Evolutionary conservation across 1,140 invertebrate species (phyloP).

Genomic region (Drosophila hydei): DNA sequence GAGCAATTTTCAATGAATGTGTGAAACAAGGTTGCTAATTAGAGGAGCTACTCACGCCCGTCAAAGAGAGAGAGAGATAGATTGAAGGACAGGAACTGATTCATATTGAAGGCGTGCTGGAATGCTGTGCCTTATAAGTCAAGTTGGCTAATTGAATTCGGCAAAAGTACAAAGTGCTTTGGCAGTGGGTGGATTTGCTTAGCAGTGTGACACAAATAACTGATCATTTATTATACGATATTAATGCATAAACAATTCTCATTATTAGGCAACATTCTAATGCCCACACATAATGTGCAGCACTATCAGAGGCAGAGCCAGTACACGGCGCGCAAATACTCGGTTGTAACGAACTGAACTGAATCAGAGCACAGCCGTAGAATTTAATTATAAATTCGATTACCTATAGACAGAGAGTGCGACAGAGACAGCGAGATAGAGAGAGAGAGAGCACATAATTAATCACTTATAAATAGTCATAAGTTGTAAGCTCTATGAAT

Average conservation of each 20-base stretch:
- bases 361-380: constrained; percentile 42
- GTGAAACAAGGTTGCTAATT: constrained; percentile 75
- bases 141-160: constrained; percentile 66
- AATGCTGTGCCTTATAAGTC: constrained; percentile 58
- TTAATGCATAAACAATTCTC: constrained; percentile 70
- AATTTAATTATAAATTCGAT: constrained; percentile 48
- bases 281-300: constrained; percentile 81
- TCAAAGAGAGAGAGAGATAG: not conserved
- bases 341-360: constrained; percentile 77
- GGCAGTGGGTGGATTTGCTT: constrained; percentile 51
- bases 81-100: constrained; percentile 13
- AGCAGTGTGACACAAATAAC: constrained; percentile 34
- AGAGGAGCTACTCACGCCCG: constrained; percentile 40
- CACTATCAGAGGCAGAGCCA: constrained; percentile 84
- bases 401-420: constrained; percentile 15
- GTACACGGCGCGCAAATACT: constrained; percentile 81
- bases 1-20: constrained; percentile 70
- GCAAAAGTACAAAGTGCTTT: constrained; percentile 47
- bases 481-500: constrained; percentile 73
- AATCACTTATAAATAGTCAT: constrained; percentile 70
- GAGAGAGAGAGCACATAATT: constrained; percentile 54
- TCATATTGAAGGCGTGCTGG: constrained; percentile 51
- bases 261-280: constrained; percentile 79
- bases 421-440: not conserved
- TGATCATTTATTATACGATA: constrained; percentile 40